Evolutionary conservation across 2,113 vertebrate genomes (phyloP).

Genomic region (Glareola pratincola): DNA sequence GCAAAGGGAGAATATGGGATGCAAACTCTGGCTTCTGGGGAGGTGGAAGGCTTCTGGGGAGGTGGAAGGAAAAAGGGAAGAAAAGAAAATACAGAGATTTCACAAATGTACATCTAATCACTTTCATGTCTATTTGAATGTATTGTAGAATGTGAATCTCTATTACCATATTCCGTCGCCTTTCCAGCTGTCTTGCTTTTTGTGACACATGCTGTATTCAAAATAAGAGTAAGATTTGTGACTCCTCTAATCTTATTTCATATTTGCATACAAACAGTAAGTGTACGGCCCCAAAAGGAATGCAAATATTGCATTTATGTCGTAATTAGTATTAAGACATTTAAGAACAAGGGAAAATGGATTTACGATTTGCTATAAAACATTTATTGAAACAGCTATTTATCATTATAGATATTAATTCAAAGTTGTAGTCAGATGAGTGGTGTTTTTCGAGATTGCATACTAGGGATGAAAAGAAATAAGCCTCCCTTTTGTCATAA

Average conservation of each 20-base stretch:
- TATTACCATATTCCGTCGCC: neutral
- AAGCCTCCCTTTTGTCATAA: neutral
- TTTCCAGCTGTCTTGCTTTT: conserved; percentile 16
- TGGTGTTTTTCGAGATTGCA: neutral
- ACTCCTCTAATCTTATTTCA: neutral
- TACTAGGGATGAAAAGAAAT: neutral
- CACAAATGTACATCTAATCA: neutral
- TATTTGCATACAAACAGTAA: neutral
- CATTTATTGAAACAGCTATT: neutral
- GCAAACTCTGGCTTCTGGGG: neutral
- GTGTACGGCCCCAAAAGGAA: neutral
- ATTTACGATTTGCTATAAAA: neutral
- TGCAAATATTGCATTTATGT: neutral
- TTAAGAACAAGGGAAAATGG: neutral
- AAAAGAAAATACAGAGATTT: neutral
- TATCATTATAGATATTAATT: neutral
- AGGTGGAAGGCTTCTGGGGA: neutral
- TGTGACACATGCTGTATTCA: neutral
- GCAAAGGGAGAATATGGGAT: neutral
- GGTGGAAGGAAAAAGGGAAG: neutral
- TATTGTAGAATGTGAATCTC: neutral
- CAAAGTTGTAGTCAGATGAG: neutral
- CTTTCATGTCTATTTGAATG: neutral
- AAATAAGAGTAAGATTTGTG: neutral
- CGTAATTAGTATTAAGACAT: neutral